Percentiles rank a stretch among this genome's conserved stretches.
phyloP scores from a whole-genome alignment of 2,797 vertebrate genomes.

The Ctenopoma multispine region DNA sequence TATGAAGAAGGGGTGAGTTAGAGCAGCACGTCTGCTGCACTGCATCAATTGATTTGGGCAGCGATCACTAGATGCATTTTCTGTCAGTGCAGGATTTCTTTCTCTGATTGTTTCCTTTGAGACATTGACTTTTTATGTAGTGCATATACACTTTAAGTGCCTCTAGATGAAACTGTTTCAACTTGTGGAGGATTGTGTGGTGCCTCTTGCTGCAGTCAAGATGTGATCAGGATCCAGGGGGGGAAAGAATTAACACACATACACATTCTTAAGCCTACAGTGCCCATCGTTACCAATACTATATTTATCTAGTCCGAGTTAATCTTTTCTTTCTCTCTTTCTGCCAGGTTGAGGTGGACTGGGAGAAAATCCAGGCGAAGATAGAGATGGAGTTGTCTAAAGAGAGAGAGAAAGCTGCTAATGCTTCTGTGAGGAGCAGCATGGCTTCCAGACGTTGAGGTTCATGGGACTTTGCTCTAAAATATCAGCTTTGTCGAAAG shows the following conservation, averaged over 20 bases:
- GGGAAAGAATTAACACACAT: neutral
- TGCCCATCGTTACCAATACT: neutral
- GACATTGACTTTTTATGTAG: slow-evolving; percentile 18
- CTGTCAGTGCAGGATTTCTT: slow-evolving; percentile 6
- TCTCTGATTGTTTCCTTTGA: slow-evolving; percentile 28
- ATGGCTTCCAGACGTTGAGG: slow-evolving; percentile 76
- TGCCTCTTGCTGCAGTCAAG: neutral
- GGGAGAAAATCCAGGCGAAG: slow-evolving; percentile 98
- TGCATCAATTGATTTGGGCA: slow-evolving; percentile 21
- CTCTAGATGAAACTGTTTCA: neutral
- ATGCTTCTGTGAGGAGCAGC: slow-evolving; percentile 77
- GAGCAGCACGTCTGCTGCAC: slow-evolving; percentile 2
- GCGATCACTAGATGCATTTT: slow-evolving; percentile 14
- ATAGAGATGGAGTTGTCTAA: slow-evolving; percentile 94
- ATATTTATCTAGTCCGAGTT: slow-evolving; percentile 5
- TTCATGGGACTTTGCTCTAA: slow-evolving; percentile 19
- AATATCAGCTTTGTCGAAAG: slow-evolving; percentile 18
- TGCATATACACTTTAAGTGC: slow-evolving; percentile 14
- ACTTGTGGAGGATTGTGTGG: too few species aligned
- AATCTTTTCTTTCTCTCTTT: slow-evolving; percentile 40
- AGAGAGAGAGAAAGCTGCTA: slow-evolving; percentile 88
- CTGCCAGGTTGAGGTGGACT: slow-evolving; percentile 95
- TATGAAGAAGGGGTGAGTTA: slow-evolving; percentile 92
- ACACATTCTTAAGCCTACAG: neutral
- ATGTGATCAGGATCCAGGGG: neutral